Evolutionary conservation across 1,140 invertebrate genomes (phyloP).

Genomic region (Danaus plexippus): DNA sequence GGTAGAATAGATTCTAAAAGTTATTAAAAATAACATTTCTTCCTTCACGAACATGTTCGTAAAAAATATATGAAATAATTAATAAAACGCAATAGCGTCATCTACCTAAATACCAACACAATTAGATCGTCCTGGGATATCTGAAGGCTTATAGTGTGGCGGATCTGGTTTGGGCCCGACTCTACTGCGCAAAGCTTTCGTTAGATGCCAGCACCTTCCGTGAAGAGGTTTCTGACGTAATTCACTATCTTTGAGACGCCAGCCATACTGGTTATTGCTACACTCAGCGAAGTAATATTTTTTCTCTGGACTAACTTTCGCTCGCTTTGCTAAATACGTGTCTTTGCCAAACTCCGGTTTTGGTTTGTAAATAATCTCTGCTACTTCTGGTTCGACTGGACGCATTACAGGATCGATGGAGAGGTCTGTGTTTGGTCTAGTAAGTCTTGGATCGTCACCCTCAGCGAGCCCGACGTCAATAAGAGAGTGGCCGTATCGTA

Average conservation of each 20-base stretch:
- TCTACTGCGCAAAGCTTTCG: constrained; percentile 30
- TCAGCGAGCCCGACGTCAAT: constrained; percentile 39
- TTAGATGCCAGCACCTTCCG: constrained; percentile 40
- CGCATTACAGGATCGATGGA: constrained; percentile 45
- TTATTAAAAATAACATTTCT: too few species aligned
- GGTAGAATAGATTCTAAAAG: too few species aligned
- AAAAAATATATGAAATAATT: too few species aligned
- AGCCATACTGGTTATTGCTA: constrained; percentile 40
- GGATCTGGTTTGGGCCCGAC: constrained; percentile 52
- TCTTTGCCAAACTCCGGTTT: constrained; percentile 39
- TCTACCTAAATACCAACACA: constrained; percentile 31
- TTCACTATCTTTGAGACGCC: constrained; percentile 41
- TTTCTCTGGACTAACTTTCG: constrained; percentile 35
- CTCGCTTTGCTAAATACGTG: constrained; percentile 34
- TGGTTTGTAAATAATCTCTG: constrained; percentile 39
- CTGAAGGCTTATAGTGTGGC: constrained; percentile 38
- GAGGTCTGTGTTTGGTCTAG: constrained; percentile 29
- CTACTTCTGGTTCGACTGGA: constrained; percentile 36
- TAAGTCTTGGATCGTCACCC: constrained; percentile 36
- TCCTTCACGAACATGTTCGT: too few species aligned
- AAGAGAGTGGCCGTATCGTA: constrained; percentile 39
- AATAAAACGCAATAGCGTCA: constrained; percentile 12
- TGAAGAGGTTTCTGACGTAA: constrained; percentile 28
- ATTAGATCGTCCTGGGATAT: constrained; percentile 26
- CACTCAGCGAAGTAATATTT: constrained; percentile 49